phyloP scores from a whole-genome alignment of 2,888 invertebrate species.

The Pyrochroa serraticornis region DNA sequence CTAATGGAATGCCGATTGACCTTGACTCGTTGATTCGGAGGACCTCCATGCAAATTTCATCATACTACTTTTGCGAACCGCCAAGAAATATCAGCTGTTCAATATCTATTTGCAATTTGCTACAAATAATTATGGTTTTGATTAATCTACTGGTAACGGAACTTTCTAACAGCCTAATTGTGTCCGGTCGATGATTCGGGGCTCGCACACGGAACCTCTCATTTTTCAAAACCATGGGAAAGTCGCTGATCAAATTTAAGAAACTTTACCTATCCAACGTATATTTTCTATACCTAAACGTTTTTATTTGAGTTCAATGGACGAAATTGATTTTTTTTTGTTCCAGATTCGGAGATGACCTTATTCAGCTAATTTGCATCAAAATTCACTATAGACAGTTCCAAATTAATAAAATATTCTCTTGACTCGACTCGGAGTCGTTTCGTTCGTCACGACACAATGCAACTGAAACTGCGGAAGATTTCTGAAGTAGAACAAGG shows the following conservation, averaged over 20 bases:
- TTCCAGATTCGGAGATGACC: slow-evolving; percentile 2
- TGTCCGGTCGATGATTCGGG: slow-evolving; percentile 3
- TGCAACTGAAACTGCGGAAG: background rate
- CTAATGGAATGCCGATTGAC: slow-evolving; percentile 42
- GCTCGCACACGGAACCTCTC: too few species aligned
- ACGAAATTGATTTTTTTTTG: too few species aligned
- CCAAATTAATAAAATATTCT: slow-evolving; percentile 6
- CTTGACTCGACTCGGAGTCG: too few species aligned
- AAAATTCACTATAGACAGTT: slow-evolving; percentile 9
- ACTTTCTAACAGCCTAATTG: background rate
- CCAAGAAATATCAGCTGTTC: background rate
- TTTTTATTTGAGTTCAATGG: too few species aligned
- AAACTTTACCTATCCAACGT: too few species aligned
- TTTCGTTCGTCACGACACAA: too few species aligned
- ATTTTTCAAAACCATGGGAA: too few species aligned
- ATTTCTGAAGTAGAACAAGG: slow-evolving; percentile 1
- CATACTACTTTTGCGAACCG: too few species aligned
- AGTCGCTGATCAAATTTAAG: too few species aligned
- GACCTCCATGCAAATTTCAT: background rate
- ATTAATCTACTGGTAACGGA: slow-evolving; percentile 17
- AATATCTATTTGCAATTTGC: background rate
- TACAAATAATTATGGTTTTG: slow-evolving; percentile 7
- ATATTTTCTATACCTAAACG: too few species aligned
- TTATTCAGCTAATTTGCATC: slow-evolving; percentile 15
- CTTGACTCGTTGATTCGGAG: slow-evolving; percentile 41